Conservation (phyloP, 2,888 invertebrate species). For the Galerucella calmariensis region DNA sequence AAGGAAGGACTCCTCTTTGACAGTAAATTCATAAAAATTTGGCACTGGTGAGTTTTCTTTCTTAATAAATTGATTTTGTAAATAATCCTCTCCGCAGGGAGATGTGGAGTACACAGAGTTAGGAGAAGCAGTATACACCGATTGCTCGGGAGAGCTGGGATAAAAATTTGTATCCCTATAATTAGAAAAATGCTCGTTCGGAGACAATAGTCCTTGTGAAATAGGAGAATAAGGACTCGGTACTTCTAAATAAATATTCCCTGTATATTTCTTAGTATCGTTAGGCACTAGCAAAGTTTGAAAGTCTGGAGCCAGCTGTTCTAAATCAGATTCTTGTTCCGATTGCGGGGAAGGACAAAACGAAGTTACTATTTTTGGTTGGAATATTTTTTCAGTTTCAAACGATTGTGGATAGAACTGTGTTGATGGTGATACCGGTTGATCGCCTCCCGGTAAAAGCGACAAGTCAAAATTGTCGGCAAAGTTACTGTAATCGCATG, state of each 20-base stretch:
- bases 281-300: constrained; percentile 59
- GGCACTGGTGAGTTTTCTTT: constrained; percentile 68
- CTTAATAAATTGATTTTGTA: constrained; percentile 61
- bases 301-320: constrained; percentile 60
- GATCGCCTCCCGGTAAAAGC: constrained; percentile 74
- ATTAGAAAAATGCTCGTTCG: constrained; percentile 67
- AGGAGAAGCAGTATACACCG: constrained; percentile 66
- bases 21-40: constrained; percentile 66
- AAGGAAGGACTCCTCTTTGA: constrained; percentile 61
- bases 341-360: constrained; percentile 57
- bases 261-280: constrained; percentile 55
- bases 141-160: constrained; percentile 67
- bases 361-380: constrained; percentile 61
- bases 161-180: constrained; percentile 65
- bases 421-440: constrained; percentile 68
- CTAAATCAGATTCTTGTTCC: constrained; percentile 53
- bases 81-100: constrained; percentile 66
- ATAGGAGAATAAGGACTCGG: constrained; percentile 66
- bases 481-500: constrained; percentile 72
- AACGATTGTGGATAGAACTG: constrained; percentile 59
- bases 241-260: constrained; percentile 62
- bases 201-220: constrained; percentile 58
- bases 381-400: constrained; percentile 56
- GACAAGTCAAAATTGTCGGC: constrained; percentile 79
- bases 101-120: constrained; percentile 69